Conservation (phyloP, 2,888 invertebrate species). For the Amphipyra tragopoginis region DNA sequence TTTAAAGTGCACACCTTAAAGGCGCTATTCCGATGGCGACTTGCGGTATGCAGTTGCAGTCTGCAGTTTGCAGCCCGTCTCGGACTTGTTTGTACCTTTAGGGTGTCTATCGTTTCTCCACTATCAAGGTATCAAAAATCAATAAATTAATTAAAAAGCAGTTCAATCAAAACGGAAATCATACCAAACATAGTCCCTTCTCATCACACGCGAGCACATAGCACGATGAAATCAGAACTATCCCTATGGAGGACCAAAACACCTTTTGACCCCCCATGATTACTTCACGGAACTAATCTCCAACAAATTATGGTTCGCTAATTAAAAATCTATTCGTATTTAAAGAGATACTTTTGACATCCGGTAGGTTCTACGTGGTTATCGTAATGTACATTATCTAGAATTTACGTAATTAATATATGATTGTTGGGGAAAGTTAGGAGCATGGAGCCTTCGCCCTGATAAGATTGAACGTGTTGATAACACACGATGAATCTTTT, state of each 20-base stretch:
- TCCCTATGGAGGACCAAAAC: slow-evolving; percentile 80
- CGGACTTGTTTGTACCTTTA: too few relatives aligned
- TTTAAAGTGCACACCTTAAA: too few relatives aligned
- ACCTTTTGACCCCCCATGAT: slow-evolving; percentile 78
- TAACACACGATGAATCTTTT: slow-evolving; percentile 23
- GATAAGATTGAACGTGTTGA: slow-evolving; percentile 66
- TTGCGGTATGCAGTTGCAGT: too few relatives aligned
- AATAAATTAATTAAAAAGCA: not conserved
- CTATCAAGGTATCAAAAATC: too few relatives aligned
- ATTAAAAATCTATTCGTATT: slow-evolving; percentile 52
- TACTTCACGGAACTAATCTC: slow-evolving; percentile 29
- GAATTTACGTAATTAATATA: slow-evolving; percentile 48
- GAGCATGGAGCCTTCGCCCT: slow-evolving; percentile 9
- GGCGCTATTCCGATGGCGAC: too few relatives aligned
- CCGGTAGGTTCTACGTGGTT: slow-evolving; percentile 63
- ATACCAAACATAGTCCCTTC: slow-evolving; percentile 81
- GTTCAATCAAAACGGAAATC: slow-evolving; percentile 12
- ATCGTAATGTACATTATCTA: slow-evolving; percentile 51
- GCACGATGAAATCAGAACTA: slow-evolving; percentile 71
- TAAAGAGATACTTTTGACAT: slow-evolving; percentile 59
- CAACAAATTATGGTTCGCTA: slow-evolving; percentile 41
- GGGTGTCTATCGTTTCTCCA: too few relatives aligned
- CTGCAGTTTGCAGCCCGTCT: too few relatives aligned
- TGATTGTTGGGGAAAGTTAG: slow-evolving; percentile 16
- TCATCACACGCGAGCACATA: slow-evolving; percentile 76